Conservation (phyloP, 1,140 invertebrate genomes). For the Physella acuta region DNA sequence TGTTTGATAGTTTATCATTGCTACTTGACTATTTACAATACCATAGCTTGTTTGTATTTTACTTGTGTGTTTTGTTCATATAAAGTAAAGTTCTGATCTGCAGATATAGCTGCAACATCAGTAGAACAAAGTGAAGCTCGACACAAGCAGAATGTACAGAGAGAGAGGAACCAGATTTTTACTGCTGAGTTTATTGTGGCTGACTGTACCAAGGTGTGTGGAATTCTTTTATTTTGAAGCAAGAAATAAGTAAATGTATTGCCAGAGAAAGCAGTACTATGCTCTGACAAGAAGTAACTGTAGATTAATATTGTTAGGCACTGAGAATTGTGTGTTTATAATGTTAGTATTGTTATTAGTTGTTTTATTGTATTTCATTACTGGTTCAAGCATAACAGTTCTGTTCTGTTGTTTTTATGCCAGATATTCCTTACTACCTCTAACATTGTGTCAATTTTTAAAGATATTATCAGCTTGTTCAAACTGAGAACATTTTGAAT, state of each 20-base stretch:
- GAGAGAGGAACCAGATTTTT: conserved; percentile 63
- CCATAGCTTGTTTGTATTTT: background rate
- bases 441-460: background rate
- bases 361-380: background rate
- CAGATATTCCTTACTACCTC: background rate
- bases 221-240: too few species aligned
- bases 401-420: background rate
- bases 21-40: too few species aligned
- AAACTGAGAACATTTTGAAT: conserved; percentile 18
- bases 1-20: too few species aligned
- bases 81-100: background rate
- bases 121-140: conserved; percentile 76
- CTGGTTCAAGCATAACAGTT: background rate
- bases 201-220: conserved; percentile 88
- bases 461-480: background rate
- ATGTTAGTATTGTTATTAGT: too few species aligned
- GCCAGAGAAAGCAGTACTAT: too few species aligned
- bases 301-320: too few species aligned
- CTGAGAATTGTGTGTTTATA: too few species aligned
- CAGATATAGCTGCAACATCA: conserved; percentile 89
- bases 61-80: background rate
- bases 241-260: too few species aligned
- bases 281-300: too few species aligned
- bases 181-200: conserved; percentile 88
- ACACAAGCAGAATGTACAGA: conserved; percentile 61